Evolutionary conservation across 2,797 vertebrate genomes (phyloP), one percentile per base, ranked within the genome.

Genomic region (Pseudopleuronectes americanus): DNA sequence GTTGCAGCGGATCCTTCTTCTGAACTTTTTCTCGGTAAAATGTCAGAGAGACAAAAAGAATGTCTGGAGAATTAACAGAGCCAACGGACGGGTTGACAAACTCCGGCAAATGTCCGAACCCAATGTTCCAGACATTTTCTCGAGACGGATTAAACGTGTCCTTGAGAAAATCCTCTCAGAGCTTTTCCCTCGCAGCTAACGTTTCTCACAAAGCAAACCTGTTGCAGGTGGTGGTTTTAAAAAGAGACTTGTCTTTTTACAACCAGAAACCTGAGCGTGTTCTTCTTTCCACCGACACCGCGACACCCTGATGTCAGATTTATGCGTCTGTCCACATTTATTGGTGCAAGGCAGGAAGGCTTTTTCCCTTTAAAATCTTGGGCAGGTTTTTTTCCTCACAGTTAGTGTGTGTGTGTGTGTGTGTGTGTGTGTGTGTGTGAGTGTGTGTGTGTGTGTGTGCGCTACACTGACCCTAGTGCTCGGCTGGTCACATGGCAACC

Each of bases 401-500:
- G 14, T 55, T 21, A 12, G 16, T 49, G 33, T 26, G 22, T 6
- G 38, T 41, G 38, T 3, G 38, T 41, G 38, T 3, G 3, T 4
- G 28, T 2, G 52, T 43, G 41, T 49, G 38, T 45, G 43, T 19
- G 43, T 45, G 43, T 7, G 41, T 16, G 41, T 4, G 38, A 14
- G 38, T 16, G 38, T 4, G 14, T 58, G 48, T 19, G 16, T 49
- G 48, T n/a, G 19, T 4, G 52, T 36, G 28, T 45, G 26, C n/a
- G 64, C 31, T 63, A 21, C 64, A 26, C 54, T 75, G 78, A 69
- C 63, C 77, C 31, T 9, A 21, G 71, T 56, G 68, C 65, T 66
- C 56, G 57, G 69, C 57, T 54, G 38, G 71, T 87, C 86, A 91
- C 86, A 84, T 87, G 85, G 86, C 71, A 81, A 64, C 77, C 64